Percentiles rank a stretch among this genome's conserved stretches.
These are phyloP conservation scores for Anguilla pacifica DNA, from an alignment of 2,797 vertebrate genomes.

Conservation along the genomic window DNA sequence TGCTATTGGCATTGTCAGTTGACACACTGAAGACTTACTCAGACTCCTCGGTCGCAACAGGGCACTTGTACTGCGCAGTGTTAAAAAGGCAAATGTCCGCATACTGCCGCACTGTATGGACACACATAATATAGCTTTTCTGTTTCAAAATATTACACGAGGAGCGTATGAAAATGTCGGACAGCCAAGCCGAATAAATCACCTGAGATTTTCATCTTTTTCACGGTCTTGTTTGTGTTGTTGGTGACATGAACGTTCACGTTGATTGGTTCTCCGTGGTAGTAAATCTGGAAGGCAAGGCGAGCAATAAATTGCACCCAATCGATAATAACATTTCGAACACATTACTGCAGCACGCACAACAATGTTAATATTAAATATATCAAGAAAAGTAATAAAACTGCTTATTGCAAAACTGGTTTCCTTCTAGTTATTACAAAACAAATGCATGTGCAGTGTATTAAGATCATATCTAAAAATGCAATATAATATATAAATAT, in stretches of 20 bases:
- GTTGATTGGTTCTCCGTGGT: constrained; percentile 95
- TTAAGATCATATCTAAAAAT: neutral
- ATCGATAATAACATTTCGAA: neutral
- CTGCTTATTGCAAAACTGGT: neutral
- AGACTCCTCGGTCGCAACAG: constrained; percentile 87
- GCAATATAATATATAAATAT: neutral
- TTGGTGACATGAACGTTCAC: constrained; percentile 98
- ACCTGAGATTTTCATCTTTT: constrained; percentile 97
- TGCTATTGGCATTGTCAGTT: neutral
- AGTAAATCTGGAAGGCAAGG: constrained; percentile 82
- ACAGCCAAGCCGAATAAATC: constrained; percentile 22
- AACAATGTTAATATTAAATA: neutral
- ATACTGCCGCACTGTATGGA: constrained; percentile 85
- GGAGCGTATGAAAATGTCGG: neutral
- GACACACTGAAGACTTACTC: constrained; percentile 78
- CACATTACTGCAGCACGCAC: neutral
- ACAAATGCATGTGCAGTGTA: neutral
- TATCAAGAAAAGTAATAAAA: neutral
- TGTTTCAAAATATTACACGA: neutral
- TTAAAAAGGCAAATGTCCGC: constrained; percentile 97
- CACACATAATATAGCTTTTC: constrained; percentile 9
- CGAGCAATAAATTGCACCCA: neutral
- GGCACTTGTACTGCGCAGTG: constrained; percentile 96
- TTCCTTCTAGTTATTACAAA: neutral
- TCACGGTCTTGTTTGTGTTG: constrained; percentile 97